Percentiles rank a stretch among this genome's conserved stretches.
phyloP scores from a whole-genome alignment of 2,797 vertebrate genomes.

The Pangasius djambal region DNA sequence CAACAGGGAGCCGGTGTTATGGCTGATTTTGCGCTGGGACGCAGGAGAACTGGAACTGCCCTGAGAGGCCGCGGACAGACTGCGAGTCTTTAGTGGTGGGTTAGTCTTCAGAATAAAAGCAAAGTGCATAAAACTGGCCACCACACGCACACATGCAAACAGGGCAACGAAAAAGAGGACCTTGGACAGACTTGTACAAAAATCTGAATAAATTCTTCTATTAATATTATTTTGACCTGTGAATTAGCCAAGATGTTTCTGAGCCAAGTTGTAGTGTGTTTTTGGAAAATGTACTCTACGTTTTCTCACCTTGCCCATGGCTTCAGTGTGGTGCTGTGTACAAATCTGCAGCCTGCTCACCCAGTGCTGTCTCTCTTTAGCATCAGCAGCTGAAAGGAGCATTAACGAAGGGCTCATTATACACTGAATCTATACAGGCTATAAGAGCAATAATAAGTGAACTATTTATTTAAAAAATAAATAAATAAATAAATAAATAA shows the following conservation, averaged over 20 bases:
- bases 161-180: background rate
- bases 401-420: slow-evolving; percentile 23
- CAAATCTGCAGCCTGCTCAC: slow-evolving; percentile 98
- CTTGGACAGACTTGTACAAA: background rate
- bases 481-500: background rate
- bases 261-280: background rate
- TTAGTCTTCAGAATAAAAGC: slow-evolving; percentile 81
- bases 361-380: slow-evolving; percentile 98
- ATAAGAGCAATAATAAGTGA: slow-evolving; percentile 4
- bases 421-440: background rate
- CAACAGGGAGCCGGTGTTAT: slow-evolving; percentile 85
- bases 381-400: slow-evolving; percentile 82
- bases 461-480: too few relatives aligned
- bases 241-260: background rate
- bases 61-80: slow-evolving; percentile 93
- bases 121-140: slow-evolving; percentile 26
- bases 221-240: background rate
- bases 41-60: slow-evolving; percentile 91
- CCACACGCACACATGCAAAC: background rate
- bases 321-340: slow-evolving; percentile 97
- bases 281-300: background rate
- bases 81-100: slow-evolving; percentile 92
- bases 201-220: background rate
- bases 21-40: slow-evolving; percentile 86
- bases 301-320: slow-evolving; percentile 91